Base-by-base conservation (phyloP, 2,113 vertebrate species). In the Abramis brama region DNA sequence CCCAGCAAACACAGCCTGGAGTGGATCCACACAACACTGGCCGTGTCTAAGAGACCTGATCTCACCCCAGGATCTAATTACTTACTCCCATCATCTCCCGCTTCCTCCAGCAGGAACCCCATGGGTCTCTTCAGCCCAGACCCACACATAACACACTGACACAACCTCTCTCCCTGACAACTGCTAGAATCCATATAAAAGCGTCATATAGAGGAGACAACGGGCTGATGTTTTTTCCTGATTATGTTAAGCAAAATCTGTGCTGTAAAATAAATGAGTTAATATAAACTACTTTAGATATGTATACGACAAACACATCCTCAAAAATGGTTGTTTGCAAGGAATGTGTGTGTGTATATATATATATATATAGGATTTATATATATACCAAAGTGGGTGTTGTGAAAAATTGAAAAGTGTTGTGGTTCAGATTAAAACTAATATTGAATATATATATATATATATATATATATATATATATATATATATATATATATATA, bases 41-140 rank as follows among this genome's bases (percentile, higher is more conserved):
- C 91, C 91, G 81, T 30, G 77, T 82, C 83, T 82, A 62, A 89
- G 89, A 90, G 91, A 76, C 88, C 87, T 90, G 85, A 83, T 83
- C 85, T 86, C 90, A 94, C 94, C 92, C 88, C 88, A 91, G 93
- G 93, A 93, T 92, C 93, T 94, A 94, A 95, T 95, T 95, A 95
- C 91, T 89, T 89, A 27, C 57, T 91, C 87, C 91, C 68, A 89
- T 86, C 90, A 89, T 90, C 88, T 82, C 73, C 82, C 78, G 12
- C 90, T 90, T 91, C 89, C 87, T 91, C 85, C 86, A 84, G 79
- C 83, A 88, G 80, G 92, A 91, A 89, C 88, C 62, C 60, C 78
- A 79, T 57, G 57, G 47, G 55, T 78, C 76, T 82, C 77, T 75
- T 55, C 70, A 85, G 47, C 68, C 66, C 55, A 86, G 57, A 74